phyloP scores from a whole-genome alignment of 2,888 invertebrate species.

The Diarsia mendica region DNA sequence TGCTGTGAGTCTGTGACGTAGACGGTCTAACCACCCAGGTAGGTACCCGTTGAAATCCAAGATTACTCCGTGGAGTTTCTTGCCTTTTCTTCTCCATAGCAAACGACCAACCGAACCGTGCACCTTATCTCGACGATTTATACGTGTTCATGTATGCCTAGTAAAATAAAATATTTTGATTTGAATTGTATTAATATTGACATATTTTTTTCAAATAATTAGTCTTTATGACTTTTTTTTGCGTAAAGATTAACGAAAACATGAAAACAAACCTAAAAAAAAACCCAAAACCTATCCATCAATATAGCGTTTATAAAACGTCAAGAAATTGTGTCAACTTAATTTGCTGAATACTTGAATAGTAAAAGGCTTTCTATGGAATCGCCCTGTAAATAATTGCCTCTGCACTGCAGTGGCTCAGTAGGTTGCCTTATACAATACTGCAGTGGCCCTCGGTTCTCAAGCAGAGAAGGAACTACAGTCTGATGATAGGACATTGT shows the following conservation, averaged over 20 bases:
- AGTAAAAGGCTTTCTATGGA: neutral
- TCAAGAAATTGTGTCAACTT: neutral
- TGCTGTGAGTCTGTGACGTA: neutral
- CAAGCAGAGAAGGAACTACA: neutral
- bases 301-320: neutral
- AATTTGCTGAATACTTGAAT: neutral
- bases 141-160: too few species aligned
- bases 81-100: too few species aligned
- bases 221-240: too few species aligned
- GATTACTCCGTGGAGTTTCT: too few species aligned
- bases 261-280: too few species aligned
- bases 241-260: too few species aligned
- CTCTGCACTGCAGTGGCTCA: slow-evolving; percentile 10
- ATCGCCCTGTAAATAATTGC: slow-evolving; percentile 1
- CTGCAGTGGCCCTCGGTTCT: slow-evolving; percentile 1
- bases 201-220: too few species aligned
- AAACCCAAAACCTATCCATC: too few species aligned
- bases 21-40: neutral
- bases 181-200: too few species aligned
- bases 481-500: neutral
- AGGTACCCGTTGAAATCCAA: neutral
- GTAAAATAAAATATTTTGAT: too few species aligned
- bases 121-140: too few species aligned
- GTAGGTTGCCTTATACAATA: neutral
- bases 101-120: too few species aligned